Conservation (phyloP, 2,797 vertebrate genomes). For the Gorsachius magnificus region DNA sequence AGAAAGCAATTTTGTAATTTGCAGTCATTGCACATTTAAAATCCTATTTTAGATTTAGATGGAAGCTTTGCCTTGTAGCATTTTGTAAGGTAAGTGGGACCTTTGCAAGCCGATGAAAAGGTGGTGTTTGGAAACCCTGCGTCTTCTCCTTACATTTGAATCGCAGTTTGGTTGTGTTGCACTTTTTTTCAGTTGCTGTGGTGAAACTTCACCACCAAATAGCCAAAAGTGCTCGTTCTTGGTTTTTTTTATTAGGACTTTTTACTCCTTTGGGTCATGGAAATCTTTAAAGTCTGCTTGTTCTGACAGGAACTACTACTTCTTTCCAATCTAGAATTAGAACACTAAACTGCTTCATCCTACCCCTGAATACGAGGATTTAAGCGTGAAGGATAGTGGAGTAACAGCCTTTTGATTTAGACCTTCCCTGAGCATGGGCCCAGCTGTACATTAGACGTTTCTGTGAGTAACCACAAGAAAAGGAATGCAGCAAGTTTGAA, state of each 20-base stretch:
- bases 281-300: neutral
- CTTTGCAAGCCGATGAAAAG: neutral
- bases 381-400: neutral
- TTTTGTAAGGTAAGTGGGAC: neutral
- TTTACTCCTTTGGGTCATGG: neutral
- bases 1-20: slow-evolving; percentile 22
- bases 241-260: neutral
- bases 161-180: neutral
- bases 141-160: neutral
- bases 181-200: neutral
- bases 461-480: neutral
- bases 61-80: neutral
- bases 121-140: neutral
- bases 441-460: neutral
- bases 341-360: neutral
- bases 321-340: neutral
- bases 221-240: neutral
- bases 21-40: neutral
- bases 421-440: neutral
- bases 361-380: neutral
- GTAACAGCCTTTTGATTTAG: neutral
- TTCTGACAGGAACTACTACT: neutral
- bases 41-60: neutral
- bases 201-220: neutral
- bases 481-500: neutral